Conservation (phyloP, 2,113 vertebrate genomes). For the Antigone vipio region DNA sequence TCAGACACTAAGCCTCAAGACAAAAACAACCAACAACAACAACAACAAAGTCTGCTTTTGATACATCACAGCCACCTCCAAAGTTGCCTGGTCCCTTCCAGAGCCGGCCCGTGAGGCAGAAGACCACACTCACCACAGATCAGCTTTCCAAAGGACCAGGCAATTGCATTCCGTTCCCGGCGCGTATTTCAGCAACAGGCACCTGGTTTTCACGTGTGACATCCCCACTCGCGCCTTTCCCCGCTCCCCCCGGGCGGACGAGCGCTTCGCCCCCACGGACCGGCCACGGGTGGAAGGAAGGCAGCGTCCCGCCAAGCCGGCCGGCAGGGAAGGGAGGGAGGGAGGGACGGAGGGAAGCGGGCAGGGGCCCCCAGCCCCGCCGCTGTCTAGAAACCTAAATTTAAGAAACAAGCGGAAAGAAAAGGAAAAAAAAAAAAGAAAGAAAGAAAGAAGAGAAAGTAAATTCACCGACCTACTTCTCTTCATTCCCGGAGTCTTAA, state of each 20-base stretch:
- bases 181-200: no score
- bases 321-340: neutral
- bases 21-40: fast-evolving
- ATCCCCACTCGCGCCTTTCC: no score
- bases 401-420: neutral
- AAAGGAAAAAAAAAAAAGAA: neutral
- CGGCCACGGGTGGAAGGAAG: no score
- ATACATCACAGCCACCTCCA: no score
- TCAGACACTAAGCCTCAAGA: neutral
- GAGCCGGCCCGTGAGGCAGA: neutral
- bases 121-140: neutral
- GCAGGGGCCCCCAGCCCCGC: no score
- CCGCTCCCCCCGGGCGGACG: no score
- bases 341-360: neutral
- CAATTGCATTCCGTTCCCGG: no score
- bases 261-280: no score
- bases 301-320: no score
- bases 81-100: neutral
- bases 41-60: neutral
- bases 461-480: neutral
- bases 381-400: neutral
- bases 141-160: no score
- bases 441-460: neutral
- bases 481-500: neutral
- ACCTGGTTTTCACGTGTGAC: no score